phyloP scores from a whole-genome alignment of 2,797 vertebrate species.

The Propithecus perrieri region DNA sequence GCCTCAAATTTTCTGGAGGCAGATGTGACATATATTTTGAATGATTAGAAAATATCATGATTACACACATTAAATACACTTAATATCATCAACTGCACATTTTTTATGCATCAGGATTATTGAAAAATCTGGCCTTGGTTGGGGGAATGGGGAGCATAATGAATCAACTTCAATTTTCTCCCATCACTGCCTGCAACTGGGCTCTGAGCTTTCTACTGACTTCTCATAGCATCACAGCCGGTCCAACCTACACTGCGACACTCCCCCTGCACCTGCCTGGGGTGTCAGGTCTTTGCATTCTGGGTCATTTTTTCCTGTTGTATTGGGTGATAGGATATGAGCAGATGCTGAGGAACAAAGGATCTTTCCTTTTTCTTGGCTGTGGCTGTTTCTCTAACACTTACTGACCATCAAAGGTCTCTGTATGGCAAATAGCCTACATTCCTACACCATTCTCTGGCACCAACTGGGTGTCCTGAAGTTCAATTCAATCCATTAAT shows the following conservation, averaged over 20 bases:
- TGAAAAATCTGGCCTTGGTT: not conserved
- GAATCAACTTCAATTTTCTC: not conserved
- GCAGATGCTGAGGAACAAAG: not conserved
- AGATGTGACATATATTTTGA: rapidly evolving
- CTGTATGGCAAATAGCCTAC: not conserved
- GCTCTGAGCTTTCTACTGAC: not conserved
- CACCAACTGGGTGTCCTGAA: not conserved
- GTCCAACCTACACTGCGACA: not conserved
- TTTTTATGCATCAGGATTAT: not conserved
- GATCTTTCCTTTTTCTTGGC: not conserved
- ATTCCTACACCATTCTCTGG: not conserved
- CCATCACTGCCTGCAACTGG: not conserved
- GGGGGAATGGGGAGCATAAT: rapidly evolving
- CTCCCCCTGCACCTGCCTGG: not conserved
- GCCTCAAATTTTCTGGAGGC: rapidly evolving
- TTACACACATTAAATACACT: not conserved
- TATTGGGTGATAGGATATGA: not conserved
- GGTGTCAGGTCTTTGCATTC: not conserved
- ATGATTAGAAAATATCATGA: not conserved
- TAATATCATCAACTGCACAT: not conserved
- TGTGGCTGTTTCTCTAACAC: not conserved
- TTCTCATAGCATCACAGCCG: rapidly evolving
- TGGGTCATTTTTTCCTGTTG: not conserved
- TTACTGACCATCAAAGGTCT: not conserved
- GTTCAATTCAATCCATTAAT: not conserved